A percentile compares a stretch with the other conserved stretches of the same genome.
Conservation (phyloP, 2,113 vertebrate species). For the Vulpes vulpes region DNA sequence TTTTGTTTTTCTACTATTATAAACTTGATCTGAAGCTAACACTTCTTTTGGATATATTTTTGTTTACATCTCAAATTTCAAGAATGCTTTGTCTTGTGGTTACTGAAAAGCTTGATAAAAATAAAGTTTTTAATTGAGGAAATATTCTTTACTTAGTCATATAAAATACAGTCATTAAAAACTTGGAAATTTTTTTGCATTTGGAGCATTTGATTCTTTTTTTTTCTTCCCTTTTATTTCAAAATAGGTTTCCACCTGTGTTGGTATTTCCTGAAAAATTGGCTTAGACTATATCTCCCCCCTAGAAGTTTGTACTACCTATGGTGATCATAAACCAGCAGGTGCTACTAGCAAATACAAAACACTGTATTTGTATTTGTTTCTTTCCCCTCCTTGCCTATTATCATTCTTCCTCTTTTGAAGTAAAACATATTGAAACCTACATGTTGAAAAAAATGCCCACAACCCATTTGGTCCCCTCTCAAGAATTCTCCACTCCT, state of each 20-base stretch:
- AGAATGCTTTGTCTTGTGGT: neutral
- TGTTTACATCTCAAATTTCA: neutral
- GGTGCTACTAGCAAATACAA: neutral
- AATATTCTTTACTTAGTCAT: neutral
- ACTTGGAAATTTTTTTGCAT: neutral
- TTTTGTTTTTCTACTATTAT: neutral
- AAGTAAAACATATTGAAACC: neutral
- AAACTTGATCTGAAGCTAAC: neutral
- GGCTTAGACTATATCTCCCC: neutral
- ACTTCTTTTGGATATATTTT: slow-evolving; percentile 36
- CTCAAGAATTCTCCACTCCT: neutral
- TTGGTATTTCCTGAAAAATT: slow-evolving; percentile 1
- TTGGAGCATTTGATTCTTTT: neutral
- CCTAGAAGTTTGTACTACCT: neutral
- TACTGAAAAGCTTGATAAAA: neutral
- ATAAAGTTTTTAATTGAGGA: neutral
- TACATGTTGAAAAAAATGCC: neutral
- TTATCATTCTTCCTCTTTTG: neutral
- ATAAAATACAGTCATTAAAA: neutral
- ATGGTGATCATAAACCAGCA: neutral
- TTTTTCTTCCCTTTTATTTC: neutral
- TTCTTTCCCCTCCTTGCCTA: neutral
- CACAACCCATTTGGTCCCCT: neutral
- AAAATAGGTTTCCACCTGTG: neutral
- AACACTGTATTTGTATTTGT: neutral